A percentile compares a stretch with the other conserved stretches of the same genome.
These are phyloP conservation scores for Calidris pygmaea DNA, from an alignment of 2,113 vertebrate genomes.

Conservation along the genomic window DNA sequence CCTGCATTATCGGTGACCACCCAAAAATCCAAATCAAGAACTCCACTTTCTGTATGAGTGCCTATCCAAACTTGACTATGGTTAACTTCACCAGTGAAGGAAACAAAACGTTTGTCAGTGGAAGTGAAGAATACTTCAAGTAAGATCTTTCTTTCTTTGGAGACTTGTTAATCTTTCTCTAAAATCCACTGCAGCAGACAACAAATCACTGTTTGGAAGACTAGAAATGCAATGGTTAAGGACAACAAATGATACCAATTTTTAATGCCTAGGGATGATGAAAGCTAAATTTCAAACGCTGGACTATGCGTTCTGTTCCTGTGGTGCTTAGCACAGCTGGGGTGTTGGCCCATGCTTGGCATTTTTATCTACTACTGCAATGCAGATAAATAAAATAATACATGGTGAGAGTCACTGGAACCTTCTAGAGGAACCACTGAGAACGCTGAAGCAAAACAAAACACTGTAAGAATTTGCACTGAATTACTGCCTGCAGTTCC, in stretches of 20 bases:
- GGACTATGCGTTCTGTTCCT: background rate
- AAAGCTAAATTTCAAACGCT: background rate
- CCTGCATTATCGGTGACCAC: constrained; percentile 87
- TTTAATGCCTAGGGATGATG: background rate
- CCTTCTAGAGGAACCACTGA: background rate
- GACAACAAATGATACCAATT: background rate
- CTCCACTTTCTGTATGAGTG: constrained; percentile 91
- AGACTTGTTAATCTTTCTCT: background rate
- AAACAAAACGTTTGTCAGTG: constrained; percentile 94
- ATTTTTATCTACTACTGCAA: constrained; percentile 48
- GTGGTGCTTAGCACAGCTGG: background rate
- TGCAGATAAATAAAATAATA: constrained; percentile 64
- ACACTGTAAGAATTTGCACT: background rate
- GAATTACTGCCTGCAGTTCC: background rate
- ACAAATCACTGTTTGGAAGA: background rate
- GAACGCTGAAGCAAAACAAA: background rate
- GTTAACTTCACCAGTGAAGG: constrained; percentile 85
- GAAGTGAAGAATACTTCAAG: constrained; percentile 99
- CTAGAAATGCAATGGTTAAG: background rate
- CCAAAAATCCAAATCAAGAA: constrained; percentile 91
- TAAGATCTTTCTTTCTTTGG: constrained; percentile 72
- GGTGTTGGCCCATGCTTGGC: background rate
- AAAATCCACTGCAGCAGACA: background rate
- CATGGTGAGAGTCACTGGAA: background rate
- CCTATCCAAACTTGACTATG: constrained; percentile 88